phyloP scores from a whole-genome alignment of 2,113 vertebrate genomes.

The Sapajus apella region DNA sequence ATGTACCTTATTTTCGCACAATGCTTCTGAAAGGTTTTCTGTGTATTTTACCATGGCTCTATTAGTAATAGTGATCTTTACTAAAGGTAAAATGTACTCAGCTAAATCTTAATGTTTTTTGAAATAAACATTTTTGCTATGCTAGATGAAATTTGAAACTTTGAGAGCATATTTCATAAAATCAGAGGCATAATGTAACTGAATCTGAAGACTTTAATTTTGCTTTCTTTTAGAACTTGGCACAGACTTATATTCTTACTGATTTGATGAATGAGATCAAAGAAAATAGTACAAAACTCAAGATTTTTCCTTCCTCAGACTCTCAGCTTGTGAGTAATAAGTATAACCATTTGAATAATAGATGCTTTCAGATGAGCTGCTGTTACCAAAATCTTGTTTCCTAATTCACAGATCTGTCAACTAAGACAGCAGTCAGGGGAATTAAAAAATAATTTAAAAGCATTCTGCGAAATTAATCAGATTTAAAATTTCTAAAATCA shows the following conservation, averaged over 20 bases:
- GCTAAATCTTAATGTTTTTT: background rate
- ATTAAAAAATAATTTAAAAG: slow-evolving; percentile 23
- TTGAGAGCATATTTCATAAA: background rate
- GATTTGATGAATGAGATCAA: slow-evolving; percentile 95
- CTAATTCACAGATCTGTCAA: background rate
- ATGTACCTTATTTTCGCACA: background rate
- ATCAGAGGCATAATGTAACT: background rate
- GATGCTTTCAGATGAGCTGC: background rate
- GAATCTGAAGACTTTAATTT: slow-evolving; percentile 23
- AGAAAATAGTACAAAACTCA: slow-evolving; percentile 94
- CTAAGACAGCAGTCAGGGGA: background rate
- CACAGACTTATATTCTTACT: slow-evolving; percentile 95
- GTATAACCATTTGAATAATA: background rate
- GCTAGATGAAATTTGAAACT: slow-evolving; percentile 1
- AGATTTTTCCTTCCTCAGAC: slow-evolving; percentile 90
- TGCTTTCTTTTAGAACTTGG: slow-evolving; percentile 90
- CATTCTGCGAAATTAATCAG: slow-evolving; percentile 11
- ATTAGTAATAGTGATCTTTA: background rate
- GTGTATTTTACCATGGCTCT: background rate
- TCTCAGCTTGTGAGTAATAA: slow-evolving; percentile 88
- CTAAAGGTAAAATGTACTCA: background rate
- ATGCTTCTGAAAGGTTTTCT: background rate
- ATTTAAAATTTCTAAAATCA: background rate
- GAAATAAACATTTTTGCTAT: background rate
- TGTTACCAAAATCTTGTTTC: background rate